Evolutionary conservation across 1,140 invertebrate species (phyloP), one percentile per base, ranked within the genome.

Genomic region (Drosophila biarmipes): DNA sequence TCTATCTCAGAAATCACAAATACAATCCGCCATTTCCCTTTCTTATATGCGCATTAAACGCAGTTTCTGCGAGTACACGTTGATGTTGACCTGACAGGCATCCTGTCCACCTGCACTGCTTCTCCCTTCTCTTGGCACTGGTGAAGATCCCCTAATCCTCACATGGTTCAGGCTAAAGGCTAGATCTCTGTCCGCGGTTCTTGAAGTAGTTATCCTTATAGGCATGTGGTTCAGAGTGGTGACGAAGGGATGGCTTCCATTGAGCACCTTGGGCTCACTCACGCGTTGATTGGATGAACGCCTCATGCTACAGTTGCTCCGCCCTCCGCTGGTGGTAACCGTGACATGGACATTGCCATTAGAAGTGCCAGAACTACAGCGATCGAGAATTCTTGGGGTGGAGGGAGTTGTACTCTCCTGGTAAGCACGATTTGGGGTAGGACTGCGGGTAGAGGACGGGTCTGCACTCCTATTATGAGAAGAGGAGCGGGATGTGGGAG

Each of bases 191-290:
- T 77, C 80, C 10, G 15, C 2, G 0, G 55, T n/a, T 14, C 68
- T 58, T 5, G 80, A 66, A 0, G 80, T 90, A 0, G 77, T 90
- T 43, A 89, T 89, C 19, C 84, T 42, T 24, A 89, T 90, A 43
- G 84, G 84, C 37, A 90, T 46, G 27, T 89, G 84, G 42, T 89
- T 89, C 1, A 89, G 42, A 1, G 67, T 42, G 0, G 84, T 73
- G 14, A 75, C 54, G 17, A 78, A 68, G 12, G 82, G 71, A 12
- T 57, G 31, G 43, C 4, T 17, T 21, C 62, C 37, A 34, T 87
- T 87, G 0, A 89, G 59, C n/a, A 77, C 58, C 43, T 87, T 87
- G 14, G 34, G 38, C 21, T 87, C 84, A 34, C 29, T 57, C 5
- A 43, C n/a, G 0, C 37, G 49, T 0, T 38, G 34, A 0, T 37